Conservation (phyloP, 2,113 vertebrate genomes). For the Acrocephalus arundinaceus region DNA sequence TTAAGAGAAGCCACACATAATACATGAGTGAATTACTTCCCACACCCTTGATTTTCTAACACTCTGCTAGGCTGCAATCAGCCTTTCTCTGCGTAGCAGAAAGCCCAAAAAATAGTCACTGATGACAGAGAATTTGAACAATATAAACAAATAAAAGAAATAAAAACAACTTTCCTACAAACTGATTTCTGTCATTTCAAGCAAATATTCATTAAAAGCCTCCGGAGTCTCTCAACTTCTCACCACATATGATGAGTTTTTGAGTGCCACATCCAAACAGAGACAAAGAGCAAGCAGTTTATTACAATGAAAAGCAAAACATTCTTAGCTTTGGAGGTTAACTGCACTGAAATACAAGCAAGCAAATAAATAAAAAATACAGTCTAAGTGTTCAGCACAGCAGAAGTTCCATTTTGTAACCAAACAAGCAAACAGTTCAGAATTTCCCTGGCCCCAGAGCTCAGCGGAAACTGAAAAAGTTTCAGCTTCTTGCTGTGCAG, state of each 20-base stretch:
- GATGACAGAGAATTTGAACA: constrained; percentile 15
- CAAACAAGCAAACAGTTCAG: not conserved
- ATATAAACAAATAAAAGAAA: not conserved
- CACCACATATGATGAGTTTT: not conserved
- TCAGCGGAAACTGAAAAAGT: not conserved
- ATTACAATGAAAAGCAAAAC: not conserved
- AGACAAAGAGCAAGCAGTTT: not conserved
- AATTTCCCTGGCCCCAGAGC: not conserved
- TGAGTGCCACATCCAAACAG: constrained; percentile 10
- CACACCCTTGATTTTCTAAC: not conserved
- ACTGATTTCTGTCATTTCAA: not conserved
- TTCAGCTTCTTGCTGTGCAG: not conserved
- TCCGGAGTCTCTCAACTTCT: not conserved
- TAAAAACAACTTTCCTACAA: not conserved
- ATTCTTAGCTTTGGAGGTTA: not conserved
- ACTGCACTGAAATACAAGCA: not conserved
- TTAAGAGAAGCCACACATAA: not conserved
- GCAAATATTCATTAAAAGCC: constrained; percentile 41
- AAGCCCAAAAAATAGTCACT: not conserved
- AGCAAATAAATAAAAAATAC: not conserved
- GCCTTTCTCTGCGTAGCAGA: not conserved
- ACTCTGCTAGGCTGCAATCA: not conserved
- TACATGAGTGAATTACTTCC: not conserved
- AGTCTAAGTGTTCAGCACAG: not conserved
- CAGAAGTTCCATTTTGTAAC: constrained; percentile 11